These are phyloP conservation scores for Cheilosia grossa DNA, from an alignment of 2,888 invertebrate genomes.

Conservation along the genomic window DNA sequence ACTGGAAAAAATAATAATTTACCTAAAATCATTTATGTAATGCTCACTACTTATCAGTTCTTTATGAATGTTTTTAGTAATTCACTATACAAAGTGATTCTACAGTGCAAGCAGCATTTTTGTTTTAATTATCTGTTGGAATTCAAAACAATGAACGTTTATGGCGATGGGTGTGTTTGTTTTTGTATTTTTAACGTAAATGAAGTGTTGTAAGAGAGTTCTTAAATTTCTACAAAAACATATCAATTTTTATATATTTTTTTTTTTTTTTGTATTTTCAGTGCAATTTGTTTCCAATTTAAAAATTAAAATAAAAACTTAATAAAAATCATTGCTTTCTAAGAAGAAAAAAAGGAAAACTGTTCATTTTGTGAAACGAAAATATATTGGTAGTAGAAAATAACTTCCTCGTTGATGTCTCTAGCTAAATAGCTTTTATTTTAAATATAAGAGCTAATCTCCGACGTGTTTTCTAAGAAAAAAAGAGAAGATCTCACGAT, in stretches of 20 bases:
- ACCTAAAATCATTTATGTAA: slow-evolving; percentile 30
- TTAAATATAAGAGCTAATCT: neutral
- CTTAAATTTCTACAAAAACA: slow-evolving; percentile 3
- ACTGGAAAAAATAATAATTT: slow-evolving; percentile 22
- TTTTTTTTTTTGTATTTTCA: neutral
- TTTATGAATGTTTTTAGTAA: slow-evolving; percentile 20
- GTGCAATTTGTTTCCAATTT: slow-evolving; percentile 24
- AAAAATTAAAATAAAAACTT: slow-evolving; percentile 1
- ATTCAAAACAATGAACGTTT: slow-evolving; percentile 37
- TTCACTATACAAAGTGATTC: slow-evolving; percentile 21
- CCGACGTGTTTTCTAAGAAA: slow-evolving; percentile 20
- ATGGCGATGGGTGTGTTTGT: slow-evolving; percentile 62
- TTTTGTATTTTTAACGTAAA: slow-evolving; percentile 25
- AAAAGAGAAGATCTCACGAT: neutral
- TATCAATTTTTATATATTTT: neutral
- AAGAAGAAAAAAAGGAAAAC: neutral
- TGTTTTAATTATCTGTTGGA: slow-evolving; percentile 12
- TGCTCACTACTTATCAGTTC: slow-evolving; percentile 23
- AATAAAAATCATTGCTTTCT: neutral
- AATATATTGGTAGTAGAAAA: slow-evolving; percentile 10
- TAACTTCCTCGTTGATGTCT: slow-evolving; percentile 18
- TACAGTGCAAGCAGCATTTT: slow-evolving; percentile 50
- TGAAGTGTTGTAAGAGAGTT: slow-evolving; percentile 46
- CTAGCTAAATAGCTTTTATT: slow-evolving; percentile 38
- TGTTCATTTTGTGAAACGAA: neutral